Evolutionary conservation across 2,888 invertebrate genomes (phyloP).

Genomic region (Cristatella mucedo): DNA sequence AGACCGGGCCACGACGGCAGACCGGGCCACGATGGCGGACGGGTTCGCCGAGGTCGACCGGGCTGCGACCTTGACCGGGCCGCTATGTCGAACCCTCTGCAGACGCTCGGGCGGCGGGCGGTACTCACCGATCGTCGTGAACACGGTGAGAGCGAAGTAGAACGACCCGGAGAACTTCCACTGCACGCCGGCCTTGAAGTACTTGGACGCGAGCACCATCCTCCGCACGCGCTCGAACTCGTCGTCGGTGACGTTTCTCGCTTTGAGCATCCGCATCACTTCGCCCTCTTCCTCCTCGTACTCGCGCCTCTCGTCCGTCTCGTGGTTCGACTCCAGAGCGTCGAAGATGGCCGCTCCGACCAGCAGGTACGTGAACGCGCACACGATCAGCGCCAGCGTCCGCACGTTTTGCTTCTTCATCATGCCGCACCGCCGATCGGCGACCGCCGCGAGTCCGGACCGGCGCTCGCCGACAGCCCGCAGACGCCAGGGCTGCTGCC

Average conservation of each 20-base stretch:
- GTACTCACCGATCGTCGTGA: conserved; percentile 76
- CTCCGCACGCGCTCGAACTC: conserved; percentile 78
- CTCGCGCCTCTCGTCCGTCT: conserved; percentile 66
- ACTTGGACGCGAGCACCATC: conserved; percentile 86
- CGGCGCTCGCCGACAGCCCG: no score
- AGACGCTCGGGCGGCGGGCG: no score
- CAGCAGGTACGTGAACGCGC: conserved; percentile 94
- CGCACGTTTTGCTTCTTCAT: conserved; percentile 98
- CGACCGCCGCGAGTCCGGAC: no score
- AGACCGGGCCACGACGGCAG: no score
- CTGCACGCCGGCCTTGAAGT: conserved; percentile 93
- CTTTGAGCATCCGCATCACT: conserved; percentile 16
- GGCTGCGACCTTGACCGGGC: no score
- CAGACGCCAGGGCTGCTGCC: no score
- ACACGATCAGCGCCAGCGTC: conserved; percentile 87
- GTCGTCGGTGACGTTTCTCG: conserved; percentile 71
- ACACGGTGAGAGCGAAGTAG: conserved; percentile 94
- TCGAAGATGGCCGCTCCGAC: conserved; percentile 98
- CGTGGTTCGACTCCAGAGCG: conserved; percentile 86
- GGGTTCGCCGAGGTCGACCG: no score
- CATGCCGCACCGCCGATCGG: no score
- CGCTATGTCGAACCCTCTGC: no score
- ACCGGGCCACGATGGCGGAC: no score
- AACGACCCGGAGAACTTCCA: conserved; percentile 99
- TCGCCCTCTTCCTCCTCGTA: conserved; percentile 36